Evolutionary conservation across 92 coral and sea anemone species (phyloP).

Genomic region (Micromussa lordhowensis): DNA sequence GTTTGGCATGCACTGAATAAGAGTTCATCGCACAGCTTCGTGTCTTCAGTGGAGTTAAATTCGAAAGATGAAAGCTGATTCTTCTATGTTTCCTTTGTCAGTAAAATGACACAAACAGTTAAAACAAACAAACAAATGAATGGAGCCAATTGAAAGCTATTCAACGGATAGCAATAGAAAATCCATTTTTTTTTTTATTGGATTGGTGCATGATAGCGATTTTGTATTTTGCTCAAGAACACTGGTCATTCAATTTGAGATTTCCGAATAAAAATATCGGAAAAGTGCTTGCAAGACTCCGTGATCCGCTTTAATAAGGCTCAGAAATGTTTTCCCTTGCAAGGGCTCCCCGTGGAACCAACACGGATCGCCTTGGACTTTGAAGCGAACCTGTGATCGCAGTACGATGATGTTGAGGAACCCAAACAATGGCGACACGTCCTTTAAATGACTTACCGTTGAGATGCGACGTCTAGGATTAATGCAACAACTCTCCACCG

Average conservation of each 20-base stretch:
- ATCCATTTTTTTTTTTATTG: neutral
- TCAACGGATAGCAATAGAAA: neutral
- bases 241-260: neutral
- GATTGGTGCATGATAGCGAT: neutral
- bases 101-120: neutral
- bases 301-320: neutral
- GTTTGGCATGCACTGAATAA: neutral
- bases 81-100: neutral
- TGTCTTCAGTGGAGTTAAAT: neutral
- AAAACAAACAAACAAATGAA: neutral
- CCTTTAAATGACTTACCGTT: neutral
- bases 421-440: neutral
- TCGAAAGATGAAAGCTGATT: neutral
- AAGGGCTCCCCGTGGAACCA: neutral
- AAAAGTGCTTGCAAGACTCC: neutral
- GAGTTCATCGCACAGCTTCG: neutral
- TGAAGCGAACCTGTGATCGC: neutral
- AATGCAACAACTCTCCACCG: neutral
- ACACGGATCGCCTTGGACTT: neutral
- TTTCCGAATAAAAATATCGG: neutral
- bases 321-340: neutral
- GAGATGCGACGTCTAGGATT: neutral
- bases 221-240: too few relatives aligned
- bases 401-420: neutral
- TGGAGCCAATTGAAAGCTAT: neutral